phyloP scores from a whole-genome alignment of 1,140 invertebrate species.

The Monochamus saltuarius region DNA sequence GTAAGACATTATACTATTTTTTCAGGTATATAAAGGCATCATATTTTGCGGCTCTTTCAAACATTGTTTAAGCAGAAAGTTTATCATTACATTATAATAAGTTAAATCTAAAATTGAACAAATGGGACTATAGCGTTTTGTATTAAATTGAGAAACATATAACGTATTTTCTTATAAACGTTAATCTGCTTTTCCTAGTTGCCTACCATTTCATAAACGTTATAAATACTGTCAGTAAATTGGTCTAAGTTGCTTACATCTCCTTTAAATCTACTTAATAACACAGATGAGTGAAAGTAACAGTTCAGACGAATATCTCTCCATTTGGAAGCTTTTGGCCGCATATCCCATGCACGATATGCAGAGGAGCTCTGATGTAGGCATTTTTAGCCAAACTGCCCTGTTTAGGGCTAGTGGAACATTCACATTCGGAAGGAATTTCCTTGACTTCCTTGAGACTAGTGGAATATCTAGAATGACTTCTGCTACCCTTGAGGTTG shows the following conservation, averaged over 20 bases:
- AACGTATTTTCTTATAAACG: no score
- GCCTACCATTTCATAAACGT: no score
- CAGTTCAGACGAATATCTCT: slow-evolving; percentile 41
- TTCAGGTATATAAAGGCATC: no score
- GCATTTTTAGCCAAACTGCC: slow-evolving; percentile 29
- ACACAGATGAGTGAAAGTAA: slow-evolving; percentile 1
- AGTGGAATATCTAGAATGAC: slow-evolving; percentile 34
- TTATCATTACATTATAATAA: no score
- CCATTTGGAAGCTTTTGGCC: slow-evolving; percentile 36
- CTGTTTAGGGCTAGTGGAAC: slow-evolving; percentile 16
- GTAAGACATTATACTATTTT: no score
- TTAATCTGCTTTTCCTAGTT: no score
- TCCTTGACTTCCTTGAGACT: slow-evolving; percentile 44
- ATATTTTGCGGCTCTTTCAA: no score
- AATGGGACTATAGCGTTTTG: no score
- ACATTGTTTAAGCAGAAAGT: no score
- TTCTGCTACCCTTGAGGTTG: slow-evolving; percentile 40
- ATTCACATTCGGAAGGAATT: slow-evolving; percentile 25
- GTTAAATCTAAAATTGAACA: no score
- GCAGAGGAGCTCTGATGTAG: slow-evolving; percentile 37
- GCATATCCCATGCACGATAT: slow-evolving; percentile 25
- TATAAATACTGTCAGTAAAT: no score
- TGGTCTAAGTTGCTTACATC: neutral
- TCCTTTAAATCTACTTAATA: slow-evolving; percentile 13
- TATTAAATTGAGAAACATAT: no score